Evolutionary conservation across 2,888 invertebrate genomes (phyloP).

Genomic region (Napeogenes sylphis): DNA sequence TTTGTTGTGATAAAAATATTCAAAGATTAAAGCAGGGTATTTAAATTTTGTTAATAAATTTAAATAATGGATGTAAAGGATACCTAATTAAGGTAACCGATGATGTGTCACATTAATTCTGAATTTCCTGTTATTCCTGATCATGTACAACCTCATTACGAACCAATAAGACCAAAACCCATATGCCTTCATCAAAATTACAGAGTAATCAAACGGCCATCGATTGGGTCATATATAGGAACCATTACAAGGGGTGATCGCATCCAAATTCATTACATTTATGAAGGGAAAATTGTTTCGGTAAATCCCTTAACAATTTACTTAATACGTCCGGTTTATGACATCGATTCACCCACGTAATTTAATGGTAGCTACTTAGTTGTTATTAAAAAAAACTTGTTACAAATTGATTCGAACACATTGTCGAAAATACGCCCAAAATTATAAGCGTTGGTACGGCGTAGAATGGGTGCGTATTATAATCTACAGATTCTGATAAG

Average conservation of each 20-base stretch:
- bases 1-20: too few species aligned
- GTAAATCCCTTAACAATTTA: conserved; percentile 71
- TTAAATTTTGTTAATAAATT: too few species aligned
- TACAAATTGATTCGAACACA: too few species aligned
- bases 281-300: conserved; percentile 69
- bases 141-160: conserved; percentile 13
- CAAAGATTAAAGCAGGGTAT: too few species aligned
- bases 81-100: neutral
- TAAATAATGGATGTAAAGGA: too few species aligned
- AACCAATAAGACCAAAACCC: conserved; percentile 38
- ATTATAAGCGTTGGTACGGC: too few species aligned
- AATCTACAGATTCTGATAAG: too few species aligned
- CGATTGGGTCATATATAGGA: conserved; percentile 37
- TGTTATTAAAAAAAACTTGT: conserved; percentile 13
- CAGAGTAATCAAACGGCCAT: conserved; percentile 43
- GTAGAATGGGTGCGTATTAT: too few species aligned
- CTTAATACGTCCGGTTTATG: conserved; percentile 56
- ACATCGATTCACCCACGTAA: conserved; percentile 23
- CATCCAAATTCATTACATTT: conserved; percentile 61
- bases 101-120: neutral
- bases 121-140: neutral
- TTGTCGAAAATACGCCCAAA: too few species aligned
- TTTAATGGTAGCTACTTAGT: conserved; percentile 14
- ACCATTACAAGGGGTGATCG: conserved; percentile 52
- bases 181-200: conserved; percentile 43